Conservation (phyloP, 2,888 invertebrate genomes). For the Lysandra bellargus region DNA sequence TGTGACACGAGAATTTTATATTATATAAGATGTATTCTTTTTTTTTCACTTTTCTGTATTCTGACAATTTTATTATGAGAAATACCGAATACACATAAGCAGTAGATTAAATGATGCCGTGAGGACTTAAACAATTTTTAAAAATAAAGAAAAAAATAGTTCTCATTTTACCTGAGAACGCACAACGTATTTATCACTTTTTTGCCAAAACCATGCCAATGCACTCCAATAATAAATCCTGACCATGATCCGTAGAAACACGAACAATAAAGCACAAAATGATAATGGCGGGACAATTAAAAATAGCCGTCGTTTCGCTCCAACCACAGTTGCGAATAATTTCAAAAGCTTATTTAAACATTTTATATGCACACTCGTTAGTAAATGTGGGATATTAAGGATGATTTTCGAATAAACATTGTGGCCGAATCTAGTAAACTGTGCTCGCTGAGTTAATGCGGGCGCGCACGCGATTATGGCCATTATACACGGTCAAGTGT, state of each 20-base stretch:
- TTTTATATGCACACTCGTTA: conserved; percentile 61
- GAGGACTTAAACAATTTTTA: too few species aligned
- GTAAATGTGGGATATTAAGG: conserved; percentile 66
- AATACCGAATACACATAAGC: too few species aligned
- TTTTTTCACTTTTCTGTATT: too few species aligned
- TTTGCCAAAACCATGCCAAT: neutral
- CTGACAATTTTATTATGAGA: too few species aligned
- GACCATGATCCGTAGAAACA: neutral
- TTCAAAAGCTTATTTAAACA: conserved; percentile 48
- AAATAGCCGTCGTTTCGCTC: conserved; percentile 7
- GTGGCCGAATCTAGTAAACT: conserved; percentile 51
- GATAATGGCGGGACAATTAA: conserved; percentile 16
- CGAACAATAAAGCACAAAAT: conserved; percentile 12
- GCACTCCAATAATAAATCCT: neutral
- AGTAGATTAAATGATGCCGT: too few species aligned
- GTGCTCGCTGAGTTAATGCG: conserved; percentile 49
- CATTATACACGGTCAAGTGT: conserved; percentile 47
- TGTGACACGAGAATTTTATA: too few species aligned
- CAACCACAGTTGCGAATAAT: conserved; percentile 20
- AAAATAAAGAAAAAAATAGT: too few species aligned
- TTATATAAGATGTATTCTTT: too few species aligned
- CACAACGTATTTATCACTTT: neutral
- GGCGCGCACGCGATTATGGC: conserved; percentile 54
- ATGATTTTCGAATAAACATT: conserved; percentile 61
- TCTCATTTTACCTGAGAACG: neutral